A percentile compares a stretch with the other conserved stretches of the same genome.
phyloP scores from a whole-genome alignment of 2,888 invertebrate genomes.

The Drosophila nr. medialis region DNA sequence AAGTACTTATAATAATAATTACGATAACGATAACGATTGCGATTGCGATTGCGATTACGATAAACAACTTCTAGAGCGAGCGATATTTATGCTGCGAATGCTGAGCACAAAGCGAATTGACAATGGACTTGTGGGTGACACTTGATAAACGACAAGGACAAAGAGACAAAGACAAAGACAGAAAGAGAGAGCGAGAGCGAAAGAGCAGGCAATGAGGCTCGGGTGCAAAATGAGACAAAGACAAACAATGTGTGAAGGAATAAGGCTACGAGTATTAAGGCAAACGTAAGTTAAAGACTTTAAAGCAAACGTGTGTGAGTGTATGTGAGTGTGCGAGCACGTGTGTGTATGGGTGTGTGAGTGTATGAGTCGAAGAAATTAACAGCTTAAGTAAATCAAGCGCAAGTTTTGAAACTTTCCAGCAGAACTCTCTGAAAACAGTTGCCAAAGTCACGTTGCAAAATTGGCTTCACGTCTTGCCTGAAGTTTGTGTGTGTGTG shows the following conservation, averaged over 20 bases:
- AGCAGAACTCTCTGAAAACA: constrained; percentile 23
- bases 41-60: constrained; percentile 52
- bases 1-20: constrained; percentile 50
- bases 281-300: constrained; percentile 39
- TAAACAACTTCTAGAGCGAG: constrained; percentile 48
- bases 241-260: constrained; percentile 20
- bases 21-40: constrained; percentile 55
- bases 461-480: constrained; percentile 38
- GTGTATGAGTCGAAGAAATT: constrained; percentile 46
- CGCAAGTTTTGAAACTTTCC: constrained; percentile 45
- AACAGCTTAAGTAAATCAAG: constrained; percentile 56
- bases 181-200: constrained; percentile 20
- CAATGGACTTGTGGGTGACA: constrained; percentile 32
- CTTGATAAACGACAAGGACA: constrained; percentile 35
- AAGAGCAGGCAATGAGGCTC: constrained; percentile 55
- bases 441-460: constrained; percentile 54
- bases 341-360: constrained; percentile 16
- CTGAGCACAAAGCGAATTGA: constrained; percentile 54
- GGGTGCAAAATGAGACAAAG: constrained; percentile 32
- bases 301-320: constrained; percentile 16
- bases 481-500: neutral
- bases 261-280: constrained; percentile 46
- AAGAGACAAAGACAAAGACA: constrained; percentile 20
- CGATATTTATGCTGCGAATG: constrained; percentile 47
- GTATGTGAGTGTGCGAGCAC: neutral